Evolutionary conservation across 2,888 invertebrate species (phyloP), one percentile per base, ranked within the genome.

Genomic region (Stomorhina lunata): DNA sequence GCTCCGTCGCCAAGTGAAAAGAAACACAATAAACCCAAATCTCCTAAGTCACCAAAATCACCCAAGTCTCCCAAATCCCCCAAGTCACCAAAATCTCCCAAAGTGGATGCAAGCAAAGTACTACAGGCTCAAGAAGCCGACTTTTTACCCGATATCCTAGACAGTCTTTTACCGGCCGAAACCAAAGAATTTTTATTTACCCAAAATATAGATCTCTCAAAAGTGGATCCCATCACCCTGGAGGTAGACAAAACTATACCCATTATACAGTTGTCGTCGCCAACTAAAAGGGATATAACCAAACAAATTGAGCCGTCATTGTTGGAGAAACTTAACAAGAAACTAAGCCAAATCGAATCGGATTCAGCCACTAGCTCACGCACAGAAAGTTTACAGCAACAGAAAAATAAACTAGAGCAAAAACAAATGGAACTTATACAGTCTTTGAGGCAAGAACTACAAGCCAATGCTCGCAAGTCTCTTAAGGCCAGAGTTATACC

Each of bases 311-410:
- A 95, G 90, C 95, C 95, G 1, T 92, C 93, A 5, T 90, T 94
- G 57, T 90, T 95, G 9, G 95, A 95, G 88, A 94, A 95, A 7
- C 90, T 95, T 0, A 95, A 94, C 88, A 94, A 94, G 6, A 95
- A 95, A 90, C 88, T 95, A 4, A 95, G 95, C 87, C 95, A 95
- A 91, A 95, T 95, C 59, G 95, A 95, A 91, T 95, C 95, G 86
- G 95, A 95, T 90, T 95, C 95, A 0, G 95, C 94, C 0, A 95
- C 95, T 1, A 95, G 95, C 86, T 95, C 95, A 0, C 94, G 94
- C 90, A 95, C 95, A 0, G 95, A 95, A 86, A 95, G 95, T 87
- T 92, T 94, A 85, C 92, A 91, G 61, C 93, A 93, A n/a, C 91
- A 92, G 45, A 92, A 93, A 84, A 92, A 90, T 84, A 87, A 88